These are phyloP conservation scores for Syritta pipiens DNA, from an alignment of 2,888 invertebrate genomes.

Conservation along the genomic window DNA sequence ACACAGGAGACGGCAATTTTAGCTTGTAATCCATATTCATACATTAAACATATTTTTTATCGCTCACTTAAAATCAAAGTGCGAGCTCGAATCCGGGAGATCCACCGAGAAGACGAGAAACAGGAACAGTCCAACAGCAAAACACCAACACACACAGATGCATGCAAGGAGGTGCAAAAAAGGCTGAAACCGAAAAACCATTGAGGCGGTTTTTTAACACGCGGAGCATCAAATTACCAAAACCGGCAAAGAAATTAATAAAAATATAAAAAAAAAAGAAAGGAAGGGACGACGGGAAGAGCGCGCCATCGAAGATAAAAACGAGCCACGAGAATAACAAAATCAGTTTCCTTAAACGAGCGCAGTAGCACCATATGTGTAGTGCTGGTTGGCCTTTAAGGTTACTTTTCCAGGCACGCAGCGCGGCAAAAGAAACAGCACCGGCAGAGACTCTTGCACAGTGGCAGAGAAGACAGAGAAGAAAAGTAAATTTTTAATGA, in stretches of 20 bases:
- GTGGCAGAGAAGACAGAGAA: no score
- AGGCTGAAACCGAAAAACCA: conserved; percentile 74
- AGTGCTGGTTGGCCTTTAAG: conserved; percentile 59
- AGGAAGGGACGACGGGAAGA: conserved; percentile 6
- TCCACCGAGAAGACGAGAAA: neutral
- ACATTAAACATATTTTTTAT: conserved; percentile 71
- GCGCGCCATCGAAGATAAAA: conserved; percentile 48
- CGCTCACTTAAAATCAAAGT: conserved; percentile 65
- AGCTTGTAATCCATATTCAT: conserved; percentile 74
- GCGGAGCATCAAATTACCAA: conserved; percentile 75
- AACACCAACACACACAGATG: neutral
- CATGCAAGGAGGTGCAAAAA: conserved; percentile 71
- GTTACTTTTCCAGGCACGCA: conserved; percentile 48
- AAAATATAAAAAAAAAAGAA: conserved; percentile 53
- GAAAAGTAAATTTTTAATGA: conserved; percentile 52
- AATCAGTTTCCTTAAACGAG: conserved; percentile 62
- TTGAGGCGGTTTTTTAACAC: conserved; percentile 75
- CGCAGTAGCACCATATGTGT: conserved; percentile 68
- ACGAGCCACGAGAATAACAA: conserved; percentile 1
- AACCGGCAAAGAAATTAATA: conserved; percentile 70
- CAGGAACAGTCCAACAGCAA: conserved; percentile 8
- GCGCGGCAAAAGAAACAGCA: no score
- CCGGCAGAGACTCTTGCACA: no score
- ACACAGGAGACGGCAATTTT: conserved; percentile 35
- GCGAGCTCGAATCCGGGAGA: conserved; percentile 30